Evolutionary conservation across 2,888 invertebrate species (phyloP), one percentile per base, ranked within the genome.

Genomic region (Schizaphis graminum): DNA sequence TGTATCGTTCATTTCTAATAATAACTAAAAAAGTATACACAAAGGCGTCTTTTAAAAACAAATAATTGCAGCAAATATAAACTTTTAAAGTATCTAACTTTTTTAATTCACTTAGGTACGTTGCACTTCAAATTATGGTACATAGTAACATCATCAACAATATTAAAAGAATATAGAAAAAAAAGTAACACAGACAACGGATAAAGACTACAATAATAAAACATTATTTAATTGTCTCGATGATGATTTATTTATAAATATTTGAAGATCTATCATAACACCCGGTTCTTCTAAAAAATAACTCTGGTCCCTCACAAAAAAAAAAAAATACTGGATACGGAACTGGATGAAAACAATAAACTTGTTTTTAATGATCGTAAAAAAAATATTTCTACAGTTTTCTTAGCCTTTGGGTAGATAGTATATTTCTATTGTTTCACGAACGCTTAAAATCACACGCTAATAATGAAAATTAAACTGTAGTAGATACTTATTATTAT

Each of bases 381-480:
- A 87, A 87, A 49, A 87, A 13, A 49, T 49, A 87, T 41, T 13
- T 57, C 26, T 7, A 13, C 13, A 41, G 0, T 57, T 41, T 26
- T 35, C 56, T 35, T 41, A 57, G 53, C 53, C 53, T 16, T 21
- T 21, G 21, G 44, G 67, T 35, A 35, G 35, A 77, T 49, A 26
- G 47, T 77, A 77, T 16, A 67, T 35, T 26, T 91, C n/a, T 77
- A 49, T 91, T 77, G 90, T 91, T 77, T 21, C 77, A 77, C 35
- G 49, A 49, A 91, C 24, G 35, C 26, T 35, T 49, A 91, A 24
- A 13, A 35, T 91, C 41, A 49, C n/a, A 10, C 24, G 11, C 49
- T 77, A 77, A 91, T 77, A 91, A 91, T 91, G 35, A 49, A 91
- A 77, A 77, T 26, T 44, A 89, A 61, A 61, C n/a, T 13, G 61